A percentile compares a stretch with the other conserved stretches of the same genome.
Conservation (phyloP, 2,888 invertebrate species). For the Eremobia ochroleuca region DNA sequence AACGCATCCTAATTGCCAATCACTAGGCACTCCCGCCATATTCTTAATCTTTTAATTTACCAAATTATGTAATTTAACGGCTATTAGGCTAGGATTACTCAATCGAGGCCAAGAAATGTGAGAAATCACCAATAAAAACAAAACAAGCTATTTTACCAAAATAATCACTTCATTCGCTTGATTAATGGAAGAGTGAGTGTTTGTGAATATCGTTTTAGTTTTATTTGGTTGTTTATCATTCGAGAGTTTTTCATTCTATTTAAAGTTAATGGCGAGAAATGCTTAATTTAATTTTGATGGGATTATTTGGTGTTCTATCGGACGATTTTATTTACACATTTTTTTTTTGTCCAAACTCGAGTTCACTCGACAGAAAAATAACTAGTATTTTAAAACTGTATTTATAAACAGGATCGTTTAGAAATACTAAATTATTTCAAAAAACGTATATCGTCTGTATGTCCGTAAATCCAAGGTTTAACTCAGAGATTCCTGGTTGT, state of each 20-base stretch:
- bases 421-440: conserved; percentile 1
- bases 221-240: neutral
- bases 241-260: neutral
- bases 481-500: neutral
- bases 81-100: conserved; percentile 13
- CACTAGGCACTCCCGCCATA: conserved; percentile 91
- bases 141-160: conserved; percentile 58
- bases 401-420: conserved; percentile 35
- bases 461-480: neutral
- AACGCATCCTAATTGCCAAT: conserved; percentile 95
- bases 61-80: conserved; percentile 23
- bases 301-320: neutral
- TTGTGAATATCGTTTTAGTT: conserved; percentile 28
- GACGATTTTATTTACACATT: neutral
- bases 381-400: neutral
- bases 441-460: neutral
- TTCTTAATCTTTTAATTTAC: neutral
- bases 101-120: conserved; percentile 34
- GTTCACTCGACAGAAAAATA: neutral
- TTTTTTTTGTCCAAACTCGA: neutral
- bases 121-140: conserved; percentile 52
- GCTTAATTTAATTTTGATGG: no score
- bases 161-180: conserved; percentile 45
- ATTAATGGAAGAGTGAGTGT: conserved; percentile 21
- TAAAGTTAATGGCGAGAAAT: fast-evolving